Evolutionary conservation across 2,797 vertebrate genomes (phyloP).

Genomic region (Huso huso): DNA sequence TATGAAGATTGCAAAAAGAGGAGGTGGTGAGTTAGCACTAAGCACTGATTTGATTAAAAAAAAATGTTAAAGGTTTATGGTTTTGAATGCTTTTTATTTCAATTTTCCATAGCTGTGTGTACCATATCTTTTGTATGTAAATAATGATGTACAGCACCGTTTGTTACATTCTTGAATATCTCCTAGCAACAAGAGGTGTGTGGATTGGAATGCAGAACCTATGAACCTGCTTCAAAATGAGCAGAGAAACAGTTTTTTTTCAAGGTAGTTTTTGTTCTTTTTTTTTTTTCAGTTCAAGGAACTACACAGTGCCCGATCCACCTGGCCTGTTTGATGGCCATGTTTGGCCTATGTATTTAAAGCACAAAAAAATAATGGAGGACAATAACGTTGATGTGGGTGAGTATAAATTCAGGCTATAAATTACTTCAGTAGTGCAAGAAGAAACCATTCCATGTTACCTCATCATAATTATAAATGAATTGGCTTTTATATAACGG

Average conservation of each 20-base stretch:
- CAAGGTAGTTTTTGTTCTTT: neutral
- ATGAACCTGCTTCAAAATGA: too few relatives aligned
- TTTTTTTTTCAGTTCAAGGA: conserved; percentile 64
- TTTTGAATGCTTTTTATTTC: too few relatives aligned
- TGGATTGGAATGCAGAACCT: too few relatives aligned
- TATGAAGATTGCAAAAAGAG: conserved; percentile 90
- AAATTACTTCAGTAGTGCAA: neutral
- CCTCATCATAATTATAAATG: too few relatives aligned
- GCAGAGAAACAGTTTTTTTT: neutral
- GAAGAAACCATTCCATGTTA: too few relatives aligned
- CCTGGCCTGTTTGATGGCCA: conserved; percentile 85
- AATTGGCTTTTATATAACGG: neutral
- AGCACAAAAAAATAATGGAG: conserved; percentile 81
- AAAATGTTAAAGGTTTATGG: too few relatives aligned
- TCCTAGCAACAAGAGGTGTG: too few relatives aligned
- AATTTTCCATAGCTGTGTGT: too few relatives aligned
- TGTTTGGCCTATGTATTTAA: conserved; percentile 87
- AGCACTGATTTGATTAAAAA: too few relatives aligned
- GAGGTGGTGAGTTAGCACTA: conserved; percentile 63
- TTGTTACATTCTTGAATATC: too few relatives aligned
- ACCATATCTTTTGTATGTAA: too few relatives aligned
- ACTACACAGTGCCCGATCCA: conserved; percentile 80
- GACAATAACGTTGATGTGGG: conserved; percentile 65
- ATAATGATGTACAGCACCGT: too few relatives aligned
- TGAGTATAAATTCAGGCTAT: conserved; percentile 26